Conservation (phyloP, 2,888 invertebrate species). For the Halocaridina rubra region DNA sequence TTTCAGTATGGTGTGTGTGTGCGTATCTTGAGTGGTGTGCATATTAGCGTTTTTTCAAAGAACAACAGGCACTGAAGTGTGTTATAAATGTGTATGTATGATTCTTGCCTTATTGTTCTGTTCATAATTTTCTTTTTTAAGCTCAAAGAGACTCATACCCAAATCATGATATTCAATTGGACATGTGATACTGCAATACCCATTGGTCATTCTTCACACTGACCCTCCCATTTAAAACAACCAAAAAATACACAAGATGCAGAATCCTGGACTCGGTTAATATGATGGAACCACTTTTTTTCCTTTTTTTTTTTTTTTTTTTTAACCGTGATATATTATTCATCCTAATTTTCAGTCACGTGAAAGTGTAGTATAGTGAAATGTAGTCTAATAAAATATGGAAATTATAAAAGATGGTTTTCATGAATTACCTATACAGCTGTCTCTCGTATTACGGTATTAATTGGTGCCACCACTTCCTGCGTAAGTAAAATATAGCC, state of each 20-base stretch:
- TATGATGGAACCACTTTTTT: conserved; percentile 11
- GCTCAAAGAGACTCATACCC: conserved; percentile 3
- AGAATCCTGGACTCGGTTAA: not conserved
- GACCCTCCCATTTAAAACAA: conserved; percentile 6
- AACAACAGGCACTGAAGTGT: no score
- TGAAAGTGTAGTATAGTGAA: conserved; percentile 58
- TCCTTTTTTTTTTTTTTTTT: conserved; percentile 18
- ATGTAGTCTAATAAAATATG: conserved; percentile 55
- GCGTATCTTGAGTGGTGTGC: not conserved
- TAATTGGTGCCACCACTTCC: no score
- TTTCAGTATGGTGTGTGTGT: not conserved
- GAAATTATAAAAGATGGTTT: no score
- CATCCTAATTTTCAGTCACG: conserved; percentile 49
- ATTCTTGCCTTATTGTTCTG: no score
- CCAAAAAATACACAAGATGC: conserved; percentile 9
- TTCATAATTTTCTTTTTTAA: not conserved
- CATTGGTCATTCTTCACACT: not conserved
- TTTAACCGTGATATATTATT: conserved; percentile 16
- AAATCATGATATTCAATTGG: not conserved
- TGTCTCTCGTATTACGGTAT: no score
- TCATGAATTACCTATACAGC: no score
- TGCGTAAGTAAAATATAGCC: no score
- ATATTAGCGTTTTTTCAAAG: no score
- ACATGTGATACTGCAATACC: conserved; percentile 22
- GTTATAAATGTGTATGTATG: no score